phyloP scores from a whole-genome alignment of 2,797 vertebrate genomes.

The Megalops cyprinoides region DNA sequence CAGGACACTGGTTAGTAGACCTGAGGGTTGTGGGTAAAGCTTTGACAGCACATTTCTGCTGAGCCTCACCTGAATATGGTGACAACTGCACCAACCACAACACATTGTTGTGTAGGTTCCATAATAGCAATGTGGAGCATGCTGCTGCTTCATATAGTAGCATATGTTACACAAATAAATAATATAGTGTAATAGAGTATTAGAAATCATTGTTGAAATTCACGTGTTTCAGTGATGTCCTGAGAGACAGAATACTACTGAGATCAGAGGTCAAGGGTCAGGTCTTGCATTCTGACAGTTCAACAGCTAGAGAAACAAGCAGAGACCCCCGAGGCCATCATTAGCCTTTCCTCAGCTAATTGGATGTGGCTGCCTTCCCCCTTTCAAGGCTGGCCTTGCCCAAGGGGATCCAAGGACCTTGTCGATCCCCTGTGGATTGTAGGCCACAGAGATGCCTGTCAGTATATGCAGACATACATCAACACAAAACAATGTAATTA shows the following conservation, averaged over 20 bases:
- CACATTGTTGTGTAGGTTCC: neutral
- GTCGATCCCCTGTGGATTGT: neutral
- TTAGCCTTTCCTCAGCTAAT: slow-evolving; percentile 11
- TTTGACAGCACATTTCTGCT: neutral
- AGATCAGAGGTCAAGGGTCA: neutral
- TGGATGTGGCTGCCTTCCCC: slow-evolving; percentile 10
- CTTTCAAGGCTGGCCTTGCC: neutral
- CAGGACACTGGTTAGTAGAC: neutral
- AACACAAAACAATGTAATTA: too few relatives aligned
- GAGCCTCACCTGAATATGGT: neutral
- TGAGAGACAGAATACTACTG: neutral
- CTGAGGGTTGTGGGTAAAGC: neutral
- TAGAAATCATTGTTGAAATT: neutral
- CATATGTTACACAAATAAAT: neutral
- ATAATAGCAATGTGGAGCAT: neutral
- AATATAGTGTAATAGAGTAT: neutral
- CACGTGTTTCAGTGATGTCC: neutral
- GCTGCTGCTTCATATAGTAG: neutral
- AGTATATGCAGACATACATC: too few relatives aligned
- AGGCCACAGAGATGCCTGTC: neutral
- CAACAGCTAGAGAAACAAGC: slow-evolving; percentile 5
- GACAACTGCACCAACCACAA: neutral
- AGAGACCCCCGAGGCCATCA: neutral
- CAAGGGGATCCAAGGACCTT: neutral
- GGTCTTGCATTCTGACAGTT: neutral